Conservation (phyloP, 2,797 vertebrate genomes). For the Triplophysa yarkandensis region DNA sequence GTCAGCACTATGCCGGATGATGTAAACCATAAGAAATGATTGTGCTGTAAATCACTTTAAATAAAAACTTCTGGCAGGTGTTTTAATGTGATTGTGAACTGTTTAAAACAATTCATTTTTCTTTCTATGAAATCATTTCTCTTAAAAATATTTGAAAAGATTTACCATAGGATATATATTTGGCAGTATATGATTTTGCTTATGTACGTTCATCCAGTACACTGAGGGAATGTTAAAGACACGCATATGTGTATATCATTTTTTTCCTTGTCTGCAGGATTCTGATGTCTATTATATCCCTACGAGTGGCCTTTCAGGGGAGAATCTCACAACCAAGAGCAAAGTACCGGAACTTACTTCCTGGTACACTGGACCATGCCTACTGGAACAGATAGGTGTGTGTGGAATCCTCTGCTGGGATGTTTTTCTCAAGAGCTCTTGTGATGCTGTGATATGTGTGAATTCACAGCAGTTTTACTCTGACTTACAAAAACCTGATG, state of each 20-base stretch:
- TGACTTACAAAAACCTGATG: constrained; percentile 20
- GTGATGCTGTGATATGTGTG: constrained; percentile 17
- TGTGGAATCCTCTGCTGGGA: background rate
- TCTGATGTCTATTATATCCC: constrained; percentile 94
- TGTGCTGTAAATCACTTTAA: background rate
- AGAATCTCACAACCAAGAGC: constrained; percentile 86
- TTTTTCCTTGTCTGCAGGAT: constrained; percentile 76
- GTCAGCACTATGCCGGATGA: too few relatives aligned
- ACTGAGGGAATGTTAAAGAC: background rate
- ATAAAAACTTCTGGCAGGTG: background rate
- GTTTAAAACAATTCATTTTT: too few relatives aligned
- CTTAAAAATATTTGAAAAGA: too few relatives aligned
- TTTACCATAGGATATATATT: too few relatives aligned
- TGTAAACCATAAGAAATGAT: background rate
- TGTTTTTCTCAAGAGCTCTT: constrained; percentile 1
- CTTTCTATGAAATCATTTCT: too few relatives aligned
- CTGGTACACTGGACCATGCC: constrained; percentile 91
- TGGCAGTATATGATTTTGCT: background rate
- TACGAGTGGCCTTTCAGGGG: constrained; percentile 93
- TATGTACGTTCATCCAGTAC: background rate
- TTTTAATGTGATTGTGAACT: background rate
- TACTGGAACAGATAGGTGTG: constrained; percentile 94
- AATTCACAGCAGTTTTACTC: constrained; percentile 35
- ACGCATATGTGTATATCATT: too few relatives aligned
- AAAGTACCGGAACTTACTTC: constrained; percentile 80